These are phyloP conservation scores for Drosophila ficusphila DNA, from an alignment of 1,140 invertebrate genomes.

Conservation along the genomic window DNA sequence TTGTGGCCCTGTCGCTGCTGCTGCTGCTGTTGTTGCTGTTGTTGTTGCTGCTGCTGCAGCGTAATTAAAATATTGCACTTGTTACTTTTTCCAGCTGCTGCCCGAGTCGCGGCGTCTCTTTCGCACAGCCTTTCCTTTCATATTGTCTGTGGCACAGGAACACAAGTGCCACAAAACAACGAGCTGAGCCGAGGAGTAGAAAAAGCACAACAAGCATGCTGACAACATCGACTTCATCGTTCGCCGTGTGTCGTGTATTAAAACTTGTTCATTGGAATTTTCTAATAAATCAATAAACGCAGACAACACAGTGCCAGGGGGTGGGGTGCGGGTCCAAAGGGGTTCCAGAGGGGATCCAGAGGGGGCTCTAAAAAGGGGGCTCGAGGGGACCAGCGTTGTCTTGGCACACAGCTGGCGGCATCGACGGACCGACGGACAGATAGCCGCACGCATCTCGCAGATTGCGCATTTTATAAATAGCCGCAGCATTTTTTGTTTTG, in stretches of 20 bases:
- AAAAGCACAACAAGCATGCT: conserved; percentile 52
- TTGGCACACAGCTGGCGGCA: conserved; percentile 75
- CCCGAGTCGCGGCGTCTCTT: conserved; percentile 5
- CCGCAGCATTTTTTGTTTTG: conserved; percentile 32
- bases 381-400: conserved; percentile 8
- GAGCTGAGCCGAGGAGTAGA: conserved; percentile 23
- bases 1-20: conserved; percentile 18
- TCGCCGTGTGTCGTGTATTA: conserved; percentile 73
- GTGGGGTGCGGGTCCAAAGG: neutral
- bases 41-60: conserved; percentile 34
- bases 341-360: conserved; percentile 4
- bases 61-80: conserved; percentile 84
- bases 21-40: conserved; percentile 15
- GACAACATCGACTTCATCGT: conserved; percentile 52
- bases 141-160: conserved; percentile 32
- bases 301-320: conserved; percentile 70
- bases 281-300: conserved; percentile 83
- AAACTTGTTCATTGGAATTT: conserved; percentile 83
- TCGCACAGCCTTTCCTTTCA: conserved; percentile 4
- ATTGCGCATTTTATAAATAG: conserved; percentile 78
- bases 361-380: neutral
- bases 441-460: conserved; percentile 57
- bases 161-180: conserved; percentile 23
- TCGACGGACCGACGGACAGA: conserved; percentile 42
- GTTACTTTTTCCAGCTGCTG: conserved; percentile 53